Percentiles rank a stretch among this genome's conserved stretches.
These are phyloP conservation scores for Amphiduros pacificus DNA, from an alignment of 2,888 invertebrate genomes.

Conservation along the genomic window DNA sequence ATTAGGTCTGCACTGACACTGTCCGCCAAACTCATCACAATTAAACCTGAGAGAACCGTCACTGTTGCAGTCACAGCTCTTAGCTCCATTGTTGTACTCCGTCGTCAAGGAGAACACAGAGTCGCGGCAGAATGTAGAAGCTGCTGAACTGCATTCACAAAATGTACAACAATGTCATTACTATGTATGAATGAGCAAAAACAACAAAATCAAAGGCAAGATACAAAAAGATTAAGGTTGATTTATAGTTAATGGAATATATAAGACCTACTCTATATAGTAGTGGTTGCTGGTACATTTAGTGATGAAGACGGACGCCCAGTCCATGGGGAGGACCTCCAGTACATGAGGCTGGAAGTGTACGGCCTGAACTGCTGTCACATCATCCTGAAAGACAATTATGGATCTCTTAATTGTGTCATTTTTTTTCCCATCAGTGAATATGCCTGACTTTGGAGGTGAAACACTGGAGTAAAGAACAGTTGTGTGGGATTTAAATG, in stretches of 20 bases:
- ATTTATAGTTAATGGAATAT: not conserved
- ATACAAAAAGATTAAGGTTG: not conserved
- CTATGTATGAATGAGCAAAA: no score
- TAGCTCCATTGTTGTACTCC: constrained; percentile 91
- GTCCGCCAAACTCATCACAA: constrained; percentile 93
- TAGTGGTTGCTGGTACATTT: constrained; percentile 88
- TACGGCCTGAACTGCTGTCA: constrained; percentile 77
- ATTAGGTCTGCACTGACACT: constrained; percentile 89
- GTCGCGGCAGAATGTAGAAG: constrained; percentile 76
- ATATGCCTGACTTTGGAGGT: no score
- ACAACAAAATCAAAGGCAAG: not conserved
- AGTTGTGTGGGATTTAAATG: no score
- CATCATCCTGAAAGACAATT: constrained; percentile 70
- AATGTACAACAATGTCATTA: constrained; percentile 7
- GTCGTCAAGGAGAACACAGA: constrained; percentile 91
- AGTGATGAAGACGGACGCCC: constrained; percentile 84
- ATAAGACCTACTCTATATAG: constrained; percentile 66
- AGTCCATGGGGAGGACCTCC: constrained; percentile 79
- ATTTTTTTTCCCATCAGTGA: no score
- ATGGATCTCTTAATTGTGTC: no score
- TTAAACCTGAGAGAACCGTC: constrained; percentile 84
- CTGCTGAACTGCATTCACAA: constrained; percentile 23
- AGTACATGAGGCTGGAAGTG: constrained; percentile 73
- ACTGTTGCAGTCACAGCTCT: constrained; percentile 85
- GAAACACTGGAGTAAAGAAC: no score